These are phyloP conservation scores for Caenorhabditis afra DNA, from an alignment of 2,888 invertebrate genomes.

Conservation along the genomic window DNA sequence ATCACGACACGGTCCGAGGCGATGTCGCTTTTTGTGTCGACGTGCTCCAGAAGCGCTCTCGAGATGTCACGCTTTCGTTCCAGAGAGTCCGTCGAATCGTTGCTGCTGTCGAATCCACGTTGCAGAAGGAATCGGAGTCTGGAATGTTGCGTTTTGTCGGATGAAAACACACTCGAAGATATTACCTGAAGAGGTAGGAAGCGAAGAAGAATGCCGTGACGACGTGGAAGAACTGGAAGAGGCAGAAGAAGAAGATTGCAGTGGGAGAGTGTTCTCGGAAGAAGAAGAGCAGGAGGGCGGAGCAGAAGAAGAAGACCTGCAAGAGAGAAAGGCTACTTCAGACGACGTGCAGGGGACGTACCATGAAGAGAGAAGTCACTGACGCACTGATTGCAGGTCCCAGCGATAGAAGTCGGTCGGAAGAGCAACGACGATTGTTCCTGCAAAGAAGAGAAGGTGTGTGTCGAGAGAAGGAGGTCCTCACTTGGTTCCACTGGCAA, in stretches of 20 bases:
- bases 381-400: constrained; percentile 62
- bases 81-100: constrained; percentile 63
- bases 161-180: neutral
- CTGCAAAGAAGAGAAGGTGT: constrained; percentile 33
- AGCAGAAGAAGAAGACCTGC: constrained; percentile 60
- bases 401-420: constrained; percentile 56
- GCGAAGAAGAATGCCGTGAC: constrained; percentile 61
- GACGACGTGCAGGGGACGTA: constrained; percentile 9
- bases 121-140: constrained; percentile 60
- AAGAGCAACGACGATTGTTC: constrained; percentile 55
- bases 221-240: constrained; percentile 57
- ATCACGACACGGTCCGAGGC: constrained; percentile 39
- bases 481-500: constrained; percentile 57
- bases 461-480: neutral
- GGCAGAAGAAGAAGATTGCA: constrained; percentile 56
- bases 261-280: constrained; percentile 61
- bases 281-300: constrained; percentile 59
- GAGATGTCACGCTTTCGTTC: constrained; percentile 69
- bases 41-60: constrained; percentile 65
- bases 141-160: constrained; percentile 7
- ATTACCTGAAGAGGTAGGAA: constrained; percentile 61
- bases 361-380: constrained; percentile 61
- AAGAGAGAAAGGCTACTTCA: no score
- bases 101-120: constrained; percentile 39
- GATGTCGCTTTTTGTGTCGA: constrained; percentile 53